A percentile compares a stretch with the other conserved stretches of the same genome.
These are phyloP conservation scores for Drosophila watanabei DNA, from an alignment of 1,140 invertebrate genomes.

Conservation along the genomic window DNA sequence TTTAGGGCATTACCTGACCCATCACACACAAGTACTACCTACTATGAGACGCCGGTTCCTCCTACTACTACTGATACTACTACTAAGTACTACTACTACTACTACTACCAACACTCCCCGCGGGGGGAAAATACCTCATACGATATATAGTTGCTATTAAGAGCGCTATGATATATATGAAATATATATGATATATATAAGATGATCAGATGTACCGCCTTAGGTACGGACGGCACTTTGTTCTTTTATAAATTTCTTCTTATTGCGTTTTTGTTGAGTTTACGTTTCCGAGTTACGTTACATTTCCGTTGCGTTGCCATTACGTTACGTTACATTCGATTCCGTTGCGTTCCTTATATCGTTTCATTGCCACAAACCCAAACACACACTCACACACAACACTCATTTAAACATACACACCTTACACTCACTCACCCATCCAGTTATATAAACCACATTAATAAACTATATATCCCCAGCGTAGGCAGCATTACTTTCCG, in stretches of 20 bases:
- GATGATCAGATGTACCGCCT: slow-evolving; percentile 67
- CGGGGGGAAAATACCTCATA: slow-evolving; percentile 33
- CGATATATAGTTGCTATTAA: slow-evolving; percentile 13
- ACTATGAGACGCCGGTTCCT: slow-evolving; percentile 54
- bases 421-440: slow-evolving; percentile 16
- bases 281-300: slow-evolving; percentile 78
- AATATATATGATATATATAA: slow-evolving; percentile 41
- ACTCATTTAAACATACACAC: slow-evolving; percentile 24
- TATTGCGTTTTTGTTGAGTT: slow-evolving; percentile 82
- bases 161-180: slow-evolving; percentile 30
- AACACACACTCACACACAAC: slow-evolving; percentile 5
- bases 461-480: slow-evolving; percentile 18
- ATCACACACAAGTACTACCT: slow-evolving; percentile 54
- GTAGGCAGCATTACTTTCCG: slow-evolving; percentile 35
- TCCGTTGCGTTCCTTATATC: slow-evolving; percentile 60
- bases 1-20: slow-evolving; percentile 74
- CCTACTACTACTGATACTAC: slow-evolving; percentile 35
- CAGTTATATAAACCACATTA: slow-evolving; percentile 29
- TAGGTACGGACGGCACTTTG: slow-evolving; percentile 77
- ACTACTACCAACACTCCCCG: slow-evolving; percentile 29
- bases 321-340: slow-evolving; percentile 76
- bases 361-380: slow-evolving; percentile 40
- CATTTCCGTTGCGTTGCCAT: slow-evolving; percentile 79
- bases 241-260: slow-evolving; percentile 80
- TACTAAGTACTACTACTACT: slow-evolving; percentile 42